Base-by-base conservation (phyloP, 1,140 invertebrate species). In the Eumaeus atala region DNA sequence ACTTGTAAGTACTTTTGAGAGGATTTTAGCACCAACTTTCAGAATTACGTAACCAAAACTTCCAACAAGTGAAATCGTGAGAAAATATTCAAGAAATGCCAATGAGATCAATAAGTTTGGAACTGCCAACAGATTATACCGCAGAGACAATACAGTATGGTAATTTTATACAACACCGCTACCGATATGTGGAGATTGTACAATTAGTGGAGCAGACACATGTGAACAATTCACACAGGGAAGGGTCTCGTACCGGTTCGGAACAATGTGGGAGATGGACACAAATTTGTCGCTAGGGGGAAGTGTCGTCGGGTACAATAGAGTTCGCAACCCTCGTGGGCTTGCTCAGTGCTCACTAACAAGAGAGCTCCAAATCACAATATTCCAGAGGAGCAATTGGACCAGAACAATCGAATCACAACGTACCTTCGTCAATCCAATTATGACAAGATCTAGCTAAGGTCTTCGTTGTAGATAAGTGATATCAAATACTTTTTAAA, bases 341-440 rank as follows among this genome's bases (percentile, higher is more conserved):
- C 59, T 69, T 59, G 64, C 64, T 66, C 57, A 54, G 67, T 59
- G 64, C 64, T 66, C 57, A 54, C 58, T 75, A 73, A 72, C 72
- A 68, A 66, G 59, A 62, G 37, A 59, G 62, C 57, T 70, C 74
- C 67, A 70, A 66, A 72, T 70, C 44, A 54, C 58, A 59, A 69
- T 63, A 62, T 66, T 64, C 69, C 70, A 60, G 70, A 70, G 66
- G 54, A 59, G 54, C 62, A 56, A 67, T 67, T 64, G 58, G 59
- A 68, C 62, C 58, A 55, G 71, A 72, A 77, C 72, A 81, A 76
- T 73, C 58, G 61, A 64, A 36, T 53, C 44, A 62, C 60, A 61
- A 61, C 40, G 54, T 60, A 76, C 72, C 76, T 76, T 75, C 62
- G 74, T 83, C 72, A 77, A 64, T 71, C 56, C 62, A 66, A 68